These are phyloP conservation scores for Sebastes matsubarae DNA, from an alignment of 2,797 vertebrate genomes.

Conservation along the genomic window DNA sequence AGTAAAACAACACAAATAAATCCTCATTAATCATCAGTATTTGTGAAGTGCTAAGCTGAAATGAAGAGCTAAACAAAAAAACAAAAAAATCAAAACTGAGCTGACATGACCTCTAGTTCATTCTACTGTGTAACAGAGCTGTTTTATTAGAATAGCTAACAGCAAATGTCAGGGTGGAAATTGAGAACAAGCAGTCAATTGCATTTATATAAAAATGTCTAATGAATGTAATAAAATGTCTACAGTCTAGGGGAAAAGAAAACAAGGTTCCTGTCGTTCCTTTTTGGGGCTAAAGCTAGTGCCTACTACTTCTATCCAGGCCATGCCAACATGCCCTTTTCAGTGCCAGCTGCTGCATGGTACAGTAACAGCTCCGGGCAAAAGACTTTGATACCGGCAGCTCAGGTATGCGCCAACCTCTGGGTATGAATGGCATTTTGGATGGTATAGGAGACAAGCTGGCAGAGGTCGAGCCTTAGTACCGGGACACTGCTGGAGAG, in stretches of 20 bases:
- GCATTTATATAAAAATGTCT: slow-evolving; percentile 20
- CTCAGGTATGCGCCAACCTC: slow-evolving; percentile 43
- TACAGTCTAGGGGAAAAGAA: slow-evolving; percentile 4
- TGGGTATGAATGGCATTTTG: slow-evolving; percentile 42
- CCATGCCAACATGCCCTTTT: background rate
- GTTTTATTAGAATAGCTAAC: slow-evolving; percentile 22
- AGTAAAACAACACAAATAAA: slow-evolving; percentile 15
- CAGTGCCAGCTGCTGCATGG: slow-evolving; percentile 28
- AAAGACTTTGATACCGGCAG: slow-evolving; percentile 22
- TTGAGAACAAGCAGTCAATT: slow-evolving; percentile 2
- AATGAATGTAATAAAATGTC: slow-evolving; percentile 21
- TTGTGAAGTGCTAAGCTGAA: background rate
- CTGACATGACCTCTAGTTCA: background rate
- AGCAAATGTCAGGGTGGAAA: slow-evolving; percentile 12
- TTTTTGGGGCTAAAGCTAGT: background rate
- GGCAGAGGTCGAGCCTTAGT: slow-evolving; percentile 10
- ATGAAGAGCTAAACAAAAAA: background rate
- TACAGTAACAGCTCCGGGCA: slow-evolving; percentile 16
- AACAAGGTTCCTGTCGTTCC: slow-evolving; percentile 16
- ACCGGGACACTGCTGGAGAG: slow-evolving; percentile 21
- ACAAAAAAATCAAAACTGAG: background rate
- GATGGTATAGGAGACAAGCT: slow-evolving; percentile 20
- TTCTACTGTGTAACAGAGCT: background rate
- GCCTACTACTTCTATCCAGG: background rate
- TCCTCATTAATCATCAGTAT: background rate